Evolutionary conservation across 1,140 invertebrate species (phyloP), one percentile per base, ranked within the genome.

Genomic region (Asbolus verrucosus): DNA sequence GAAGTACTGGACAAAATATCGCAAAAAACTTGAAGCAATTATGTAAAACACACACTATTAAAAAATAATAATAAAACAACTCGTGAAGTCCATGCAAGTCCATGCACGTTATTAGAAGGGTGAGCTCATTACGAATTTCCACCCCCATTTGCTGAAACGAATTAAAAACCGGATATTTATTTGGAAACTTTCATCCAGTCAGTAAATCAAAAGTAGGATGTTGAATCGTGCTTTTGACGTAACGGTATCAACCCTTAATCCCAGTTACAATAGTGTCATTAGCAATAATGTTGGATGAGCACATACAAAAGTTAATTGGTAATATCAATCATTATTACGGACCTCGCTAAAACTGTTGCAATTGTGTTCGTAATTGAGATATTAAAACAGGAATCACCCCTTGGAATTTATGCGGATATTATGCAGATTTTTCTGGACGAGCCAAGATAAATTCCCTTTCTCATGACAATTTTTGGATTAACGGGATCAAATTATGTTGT

Each of bases 231-330:
- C 19, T 39, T 63, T 63, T 41, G 39, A 63, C 21, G 24, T 33
- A 43, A 11, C 61, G 15, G 61, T 63, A 63, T 63, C 39, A 63
- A 24, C 39, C 61, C 61, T 21, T 63, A 46, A 66, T 66, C 36
- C 63, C 63, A 11, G 39, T 24, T 59, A 67, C 65, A 67, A 67
- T 67, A 67, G 65, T 67, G 65, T 67, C 65, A 67, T 67, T 67
- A 67, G 50, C 31, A 67, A 54, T 67, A 46, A 43, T 36, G 46
- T 59, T 59, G 65, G 60, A 59, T 67, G 50, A 36, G 46, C 43
- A 33, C 65, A 67, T 59, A 67, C 46, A 62, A 67, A 67, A 67
- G 65, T 67, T 67, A 67, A 67, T 67, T 67, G 65, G 65, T 60
- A 36, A 67, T 67, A 67, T 67, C 65, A 67, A 67, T 67, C 65